Evolutionary conservation across 2,113 vertebrate species (phyloP).

Genomic region (Xenotilapia leptura): DNA sequence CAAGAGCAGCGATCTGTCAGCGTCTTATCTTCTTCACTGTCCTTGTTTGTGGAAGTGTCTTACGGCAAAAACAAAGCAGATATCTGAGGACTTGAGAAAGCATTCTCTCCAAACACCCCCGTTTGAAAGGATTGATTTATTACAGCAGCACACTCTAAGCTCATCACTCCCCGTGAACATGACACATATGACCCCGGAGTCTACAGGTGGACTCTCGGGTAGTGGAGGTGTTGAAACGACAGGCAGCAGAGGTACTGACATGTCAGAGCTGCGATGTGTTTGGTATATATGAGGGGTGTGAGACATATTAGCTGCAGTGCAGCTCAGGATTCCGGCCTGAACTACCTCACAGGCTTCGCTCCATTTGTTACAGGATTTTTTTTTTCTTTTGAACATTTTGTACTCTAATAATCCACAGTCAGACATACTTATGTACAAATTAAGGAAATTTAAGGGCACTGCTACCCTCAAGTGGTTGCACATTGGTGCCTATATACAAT

Average conservation of each 20-base stretch:
- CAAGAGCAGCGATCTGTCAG: not conserved
- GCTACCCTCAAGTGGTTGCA: not conserved
- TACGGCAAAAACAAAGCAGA: not conserved
- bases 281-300: not conserved
- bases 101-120: not conserved
- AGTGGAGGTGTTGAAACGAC: not conserved
- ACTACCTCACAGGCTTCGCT: not conserved
- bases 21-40: not conserved
- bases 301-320: not conserved
- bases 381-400: not conserved
- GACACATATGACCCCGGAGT: not conserved
- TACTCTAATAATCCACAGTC: not conserved
- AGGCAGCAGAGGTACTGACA: not conserved
- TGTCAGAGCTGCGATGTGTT: not conserved
- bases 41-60: not conserved
- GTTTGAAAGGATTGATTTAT: not conserved
- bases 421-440: not conserved
- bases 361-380: not conserved
- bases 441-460: not conserved
- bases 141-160: not conserved
- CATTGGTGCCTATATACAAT: not conserved
- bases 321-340: not conserved
- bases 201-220: not conserved
- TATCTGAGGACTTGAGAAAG: not conserved
- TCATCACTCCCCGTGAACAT: not conserved